Evolutionary conservation across 2,113 vertebrate genomes (phyloP).

Genomic region (Cheirogaleus medius): DNA sequence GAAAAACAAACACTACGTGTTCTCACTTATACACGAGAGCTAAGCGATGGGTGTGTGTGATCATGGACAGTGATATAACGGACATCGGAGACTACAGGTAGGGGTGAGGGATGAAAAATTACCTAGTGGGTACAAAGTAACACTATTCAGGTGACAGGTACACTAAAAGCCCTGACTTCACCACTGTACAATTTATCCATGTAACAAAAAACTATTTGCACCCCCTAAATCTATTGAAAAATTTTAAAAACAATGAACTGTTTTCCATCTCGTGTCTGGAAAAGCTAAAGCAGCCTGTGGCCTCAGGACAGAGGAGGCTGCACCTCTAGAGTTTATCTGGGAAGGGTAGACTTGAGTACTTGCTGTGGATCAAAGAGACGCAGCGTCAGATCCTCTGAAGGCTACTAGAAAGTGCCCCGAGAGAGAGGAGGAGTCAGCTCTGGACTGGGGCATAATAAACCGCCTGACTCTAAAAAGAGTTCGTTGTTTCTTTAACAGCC

Average conservation of each 20-base stretch:
- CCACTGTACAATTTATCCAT: no score
- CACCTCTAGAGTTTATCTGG: neutral
- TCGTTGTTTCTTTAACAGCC: neutral
- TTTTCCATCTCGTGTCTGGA: neutral
- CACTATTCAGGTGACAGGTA: no score
- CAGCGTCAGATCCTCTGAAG: neutral
- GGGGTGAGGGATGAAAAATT: no score
- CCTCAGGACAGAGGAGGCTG: neutral
- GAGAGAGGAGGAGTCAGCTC: neutral
- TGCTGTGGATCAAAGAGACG: neutral
- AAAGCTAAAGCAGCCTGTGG: neutral
- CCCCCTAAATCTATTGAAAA: no score
- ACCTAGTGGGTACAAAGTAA: no score
- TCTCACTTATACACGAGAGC: no score
- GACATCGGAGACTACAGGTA: accelerated
- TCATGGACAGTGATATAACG: no score
- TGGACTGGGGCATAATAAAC: neutral
- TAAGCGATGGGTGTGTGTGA: no score
- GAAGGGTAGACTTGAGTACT: neutral
- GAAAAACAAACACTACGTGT: no score
- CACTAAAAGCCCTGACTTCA: no score
- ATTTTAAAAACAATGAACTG: no score
- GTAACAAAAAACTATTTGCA: no score
- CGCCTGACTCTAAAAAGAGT: constrained; percentile 7
- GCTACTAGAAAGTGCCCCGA: neutral